Evolutionary conservation across 2,113 vertebrate species (phyloP), one percentile per base, ranked within the genome.

Genomic region (Tenebrosternarchus preto): DNA sequence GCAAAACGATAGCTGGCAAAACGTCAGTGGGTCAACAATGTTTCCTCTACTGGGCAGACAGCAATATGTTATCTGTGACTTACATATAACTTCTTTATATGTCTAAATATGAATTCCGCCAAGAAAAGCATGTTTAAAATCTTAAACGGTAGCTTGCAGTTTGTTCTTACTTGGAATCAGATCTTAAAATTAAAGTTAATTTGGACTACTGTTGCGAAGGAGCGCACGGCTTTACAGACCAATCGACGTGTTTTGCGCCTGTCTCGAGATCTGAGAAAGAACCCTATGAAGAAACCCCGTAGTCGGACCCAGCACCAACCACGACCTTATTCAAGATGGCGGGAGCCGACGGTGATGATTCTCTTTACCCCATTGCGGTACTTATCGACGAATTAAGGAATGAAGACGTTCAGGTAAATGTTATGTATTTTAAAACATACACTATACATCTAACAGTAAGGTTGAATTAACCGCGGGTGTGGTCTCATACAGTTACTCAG

Each of bases 351-450:
- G 94, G 95, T 89, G 95, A 96, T 82, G 95, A 96, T 66, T 96
- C 95, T 83, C 92, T 96, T 0, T 96, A 96, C 84, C 95, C 95
- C 19, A 96, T 96, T 76, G 95, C 95, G 3, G 94, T 96, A 85
- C 92, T 96, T 76, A 96, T 96, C 75, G 95, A 96, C 39, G 95
- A 96, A 83, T 92, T 96, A 83, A 92, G 95, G 83, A 96, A 96
- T 73, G 95, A 96, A 79, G 95, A 96, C 53, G 95, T 96, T 19
- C 95, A 96, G 95, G 95, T 96, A 88, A 6, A 20, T n/a, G 4
- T 17, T 20, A 1, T 0, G 0, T 3, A 19, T 27, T 71, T 50
- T 63, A 53, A 69, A 5, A 22, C 25, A 4, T 50, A 50, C 12
- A 50, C 15, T 15, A 15, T 12, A 50, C 12, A 15, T 50, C 9